These are phyloP conservation scores for Leguminivora glycinivorella DNA, from an alignment of 1,140 invertebrate genomes.

Conservation along the genomic window DNA sequence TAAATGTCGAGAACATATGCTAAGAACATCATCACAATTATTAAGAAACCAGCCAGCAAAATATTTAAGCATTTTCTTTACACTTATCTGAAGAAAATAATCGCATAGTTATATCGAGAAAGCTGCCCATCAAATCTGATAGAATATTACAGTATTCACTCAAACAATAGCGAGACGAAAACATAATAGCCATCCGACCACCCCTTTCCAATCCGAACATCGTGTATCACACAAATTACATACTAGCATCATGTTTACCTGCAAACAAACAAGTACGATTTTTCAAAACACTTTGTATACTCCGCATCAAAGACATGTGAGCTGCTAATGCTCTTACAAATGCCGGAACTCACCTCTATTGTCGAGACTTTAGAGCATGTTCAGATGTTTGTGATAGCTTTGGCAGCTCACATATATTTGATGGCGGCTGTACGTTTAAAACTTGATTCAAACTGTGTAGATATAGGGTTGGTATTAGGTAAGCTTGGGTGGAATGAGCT, in stretches of 20 bases:
- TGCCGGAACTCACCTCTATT: no score
- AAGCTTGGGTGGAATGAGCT: constrained; percentile 37
- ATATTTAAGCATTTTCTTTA: neutral
- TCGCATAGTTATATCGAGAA: neutral
- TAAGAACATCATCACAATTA: no score
- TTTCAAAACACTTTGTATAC: no score
- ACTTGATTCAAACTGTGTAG: neutral
- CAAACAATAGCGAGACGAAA: constrained; percentile 1
- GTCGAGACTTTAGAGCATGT: no score
- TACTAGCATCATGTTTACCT: constrained; percentile 12
- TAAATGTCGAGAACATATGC: no score
- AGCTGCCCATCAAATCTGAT: neutral
- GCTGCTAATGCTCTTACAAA: no score
- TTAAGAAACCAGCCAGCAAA: neutral
- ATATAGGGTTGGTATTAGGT: neutral
- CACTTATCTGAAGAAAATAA: neutral
- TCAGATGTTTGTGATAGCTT: no score
- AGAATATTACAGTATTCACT: constrained; percentile 8
- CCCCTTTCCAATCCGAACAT: neutral
- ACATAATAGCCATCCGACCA: neutral
- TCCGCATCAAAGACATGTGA: no score
- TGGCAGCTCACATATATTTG: no score
- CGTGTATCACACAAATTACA: constrained; percentile 22
- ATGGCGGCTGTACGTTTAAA: neutral
- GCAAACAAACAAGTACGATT: constrained; percentile 18